A percentile compares a stretch with the other conserved stretches of the same genome.
These are phyloP conservation scores for Hirtodrosophila alboralis DNA, from an alignment of 2,888 invertebrate genomes.

Conservation along the genomic window DNA sequence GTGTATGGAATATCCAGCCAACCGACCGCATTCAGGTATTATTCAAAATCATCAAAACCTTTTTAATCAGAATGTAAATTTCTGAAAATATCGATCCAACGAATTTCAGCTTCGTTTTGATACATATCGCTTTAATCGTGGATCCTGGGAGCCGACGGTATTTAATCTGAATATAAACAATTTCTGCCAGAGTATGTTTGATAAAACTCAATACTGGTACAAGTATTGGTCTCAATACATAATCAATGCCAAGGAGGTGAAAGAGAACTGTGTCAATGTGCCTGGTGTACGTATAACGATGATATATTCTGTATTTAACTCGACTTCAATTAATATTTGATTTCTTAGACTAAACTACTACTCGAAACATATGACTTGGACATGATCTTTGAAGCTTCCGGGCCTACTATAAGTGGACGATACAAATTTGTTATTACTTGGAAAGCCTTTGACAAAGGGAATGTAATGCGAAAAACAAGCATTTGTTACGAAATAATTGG, in stretches of 20 bases:
- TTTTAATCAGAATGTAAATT: too few species aligned
- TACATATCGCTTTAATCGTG: conserved; percentile 1
- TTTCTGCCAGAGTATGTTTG: conserved; percentile 5
- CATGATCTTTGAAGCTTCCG: too few species aligned
- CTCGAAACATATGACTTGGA: too few species aligned
- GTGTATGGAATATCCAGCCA: conserved; percentile 16
- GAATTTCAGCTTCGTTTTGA: background rate
- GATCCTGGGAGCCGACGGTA: conserved; percentile 22
- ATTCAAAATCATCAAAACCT: background rate
- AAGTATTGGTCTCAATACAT: conserved; percentile 16
- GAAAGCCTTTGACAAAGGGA: too few species aligned
- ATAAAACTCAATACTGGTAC: conserved; percentile 24
- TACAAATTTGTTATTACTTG: too few species aligned
- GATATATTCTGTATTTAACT: too few species aligned
- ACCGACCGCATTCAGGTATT: conserved; percentile 28
- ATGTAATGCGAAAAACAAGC: too few species aligned
- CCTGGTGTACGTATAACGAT: conserved; percentile 21
- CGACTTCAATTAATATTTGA: too few species aligned
- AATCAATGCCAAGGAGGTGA: conserved; percentile 14
- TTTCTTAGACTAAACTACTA: too few species aligned
- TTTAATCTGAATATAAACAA: fast-evolving
- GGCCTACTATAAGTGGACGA: too few species aligned
- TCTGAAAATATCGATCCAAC: too few species aligned
- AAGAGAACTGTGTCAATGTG: conserved; percentile 19
- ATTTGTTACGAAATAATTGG: conserved; percentile 5